Base-by-base conservation (phyloP, 1,140 invertebrate species). In the Geopemphigus sp. region DNA sequence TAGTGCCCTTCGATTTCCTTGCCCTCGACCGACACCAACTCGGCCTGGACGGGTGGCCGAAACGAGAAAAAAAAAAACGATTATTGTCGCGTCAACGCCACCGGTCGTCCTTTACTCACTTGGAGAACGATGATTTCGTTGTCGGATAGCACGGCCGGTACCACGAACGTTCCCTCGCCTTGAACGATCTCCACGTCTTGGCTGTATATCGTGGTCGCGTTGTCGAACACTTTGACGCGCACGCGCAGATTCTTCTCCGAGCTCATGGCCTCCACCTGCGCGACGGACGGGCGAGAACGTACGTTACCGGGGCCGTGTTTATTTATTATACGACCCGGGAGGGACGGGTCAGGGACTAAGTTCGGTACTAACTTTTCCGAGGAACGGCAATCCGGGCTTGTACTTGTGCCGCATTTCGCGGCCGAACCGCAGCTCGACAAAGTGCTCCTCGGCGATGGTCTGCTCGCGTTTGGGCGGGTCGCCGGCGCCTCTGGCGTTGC, bases 1-100 rank as follows among this genome's bases (percentile, higher is more conserved):
- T 90, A 90, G 84, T 90, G 90, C 74, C 89, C 90, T 84, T 90
- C 90, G 59, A 90, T 90, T 83, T 90, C 89, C 83, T 90, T 90
- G 3, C 89, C 89, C 82, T 89, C 89, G 1, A 90, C 89, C 5
- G 90, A 90, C 10, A 90, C 89, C 66, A 90, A 83, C 83, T 90
- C 90, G 26, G 90, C 89, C 89, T 90, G 85, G 32, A 4, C 32
- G 32, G n/a, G n/a, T n/a, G n/a, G n/a, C n/a, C n/a, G n/a, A n/a
- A n/a, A n/a, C n/a, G n/a, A n/a, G n/a, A n/a, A n/a, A n/a, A n/a
- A n/a, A n/a, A n/a, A n/a, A n/a, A n/a, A n/a, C n/a, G n/a, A n/a
- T n/a, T n/a, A n/a, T n/a, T n/a, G n/a, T n/a, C 32, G 32, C 32
- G 32, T 39, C 8, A 39, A 39, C n/a, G n/a, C n/a, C n/a, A n/a